Conservation (phyloP, 2,113 vertebrate species). For the Strix aluco region DNA sequence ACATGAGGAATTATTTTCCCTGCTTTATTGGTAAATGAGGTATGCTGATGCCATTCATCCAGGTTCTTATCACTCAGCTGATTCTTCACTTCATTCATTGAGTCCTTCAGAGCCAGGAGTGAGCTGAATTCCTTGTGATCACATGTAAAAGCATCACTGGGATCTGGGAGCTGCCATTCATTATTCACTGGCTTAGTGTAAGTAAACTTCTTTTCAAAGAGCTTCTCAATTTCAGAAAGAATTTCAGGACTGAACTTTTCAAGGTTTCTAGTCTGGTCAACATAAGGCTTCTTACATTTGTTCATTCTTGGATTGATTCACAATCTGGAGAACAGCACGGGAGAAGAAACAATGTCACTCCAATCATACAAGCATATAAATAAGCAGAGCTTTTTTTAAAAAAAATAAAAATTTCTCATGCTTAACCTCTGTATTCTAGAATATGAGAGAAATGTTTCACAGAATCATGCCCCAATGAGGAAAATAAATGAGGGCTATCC, state of each 20-base stretch:
- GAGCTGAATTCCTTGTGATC: slow-evolving; percentile 65
- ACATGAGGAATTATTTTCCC: slow-evolving; percentile 86
- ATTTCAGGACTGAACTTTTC: slow-evolving; percentile 72
- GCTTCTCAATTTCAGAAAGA: slow-evolving; percentile 75
- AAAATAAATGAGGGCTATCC: neutral
- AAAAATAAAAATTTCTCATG: neutral
- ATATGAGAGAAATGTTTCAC: neutral
- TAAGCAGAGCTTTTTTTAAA: neutral
- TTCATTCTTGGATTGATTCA: slow-evolving; percentile 78
- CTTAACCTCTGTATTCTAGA: neutral
- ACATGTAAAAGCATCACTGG: slow-evolving; percentile 70
- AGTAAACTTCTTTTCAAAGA: slow-evolving; percentile 82
- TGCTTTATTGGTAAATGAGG: slow-evolving; percentile 89
- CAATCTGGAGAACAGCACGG: slow-evolving; percentile 15
- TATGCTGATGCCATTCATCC: slow-evolving; percentile 94
- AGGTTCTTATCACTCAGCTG: slow-evolving; percentile 91
- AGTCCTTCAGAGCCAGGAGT: slow-evolving; percentile 85
- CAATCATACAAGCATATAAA: neutral
- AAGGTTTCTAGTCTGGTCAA: slow-evolving; percentile 39
- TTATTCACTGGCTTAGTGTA: slow-evolving; percentile 78
- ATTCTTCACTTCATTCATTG: slow-evolving; percentile 90
- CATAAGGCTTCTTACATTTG: slow-evolving; percentile 69
- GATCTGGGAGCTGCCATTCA: slow-evolving; percentile 84
- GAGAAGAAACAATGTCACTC: neutral
- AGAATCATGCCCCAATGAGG: neutral